Percentiles rank a stretch among this genome's conserved stretches.
phyloP scores from a whole-genome alignment of 2,113 vertebrate species.

The Fulica atra region DNA sequence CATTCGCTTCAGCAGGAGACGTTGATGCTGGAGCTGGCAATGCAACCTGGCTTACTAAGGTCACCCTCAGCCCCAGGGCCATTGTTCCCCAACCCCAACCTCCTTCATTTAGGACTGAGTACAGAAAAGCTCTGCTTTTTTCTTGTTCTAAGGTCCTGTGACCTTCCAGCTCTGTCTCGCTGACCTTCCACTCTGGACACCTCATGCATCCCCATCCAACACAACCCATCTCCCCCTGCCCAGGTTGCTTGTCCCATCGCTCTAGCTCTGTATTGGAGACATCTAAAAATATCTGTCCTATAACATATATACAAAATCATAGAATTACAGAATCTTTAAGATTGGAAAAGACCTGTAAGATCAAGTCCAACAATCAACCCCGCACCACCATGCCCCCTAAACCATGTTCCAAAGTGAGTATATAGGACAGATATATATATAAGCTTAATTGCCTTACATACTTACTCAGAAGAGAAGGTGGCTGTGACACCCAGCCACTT shows the following conservation, averaged over 20 bases:
- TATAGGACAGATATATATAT: too few species aligned
- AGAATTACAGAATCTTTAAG: too few species aligned
- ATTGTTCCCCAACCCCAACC: too few species aligned
- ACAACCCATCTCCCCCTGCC: not conserved
- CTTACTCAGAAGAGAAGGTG: not conserved
- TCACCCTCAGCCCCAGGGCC: not conserved
- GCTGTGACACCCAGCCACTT: not conserved
- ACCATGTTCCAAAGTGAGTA: too few species aligned
- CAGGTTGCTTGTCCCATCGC: not conserved
- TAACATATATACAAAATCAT: too few species aligned
- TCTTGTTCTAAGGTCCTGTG: not conserved
- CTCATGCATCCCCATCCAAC: not conserved
- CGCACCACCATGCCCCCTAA: too few species aligned
- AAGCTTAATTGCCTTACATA: not conserved
- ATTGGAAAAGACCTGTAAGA: too few species aligned
- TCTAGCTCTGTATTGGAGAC: not conserved
- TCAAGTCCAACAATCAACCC: too few species aligned
- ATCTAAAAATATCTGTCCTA: not conserved
- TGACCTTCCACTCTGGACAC: accelerated
- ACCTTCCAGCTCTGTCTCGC: not conserved
- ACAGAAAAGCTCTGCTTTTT: not conserved
- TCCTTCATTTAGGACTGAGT: not conserved
- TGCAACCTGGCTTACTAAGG: not conserved
- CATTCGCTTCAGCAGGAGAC: not conserved
- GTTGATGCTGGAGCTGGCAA: not conserved